These are phyloP conservation scores for Decapterus maruadsi DNA, from an alignment of 2,797 vertebrate species.

Conservation along the genomic window DNA sequence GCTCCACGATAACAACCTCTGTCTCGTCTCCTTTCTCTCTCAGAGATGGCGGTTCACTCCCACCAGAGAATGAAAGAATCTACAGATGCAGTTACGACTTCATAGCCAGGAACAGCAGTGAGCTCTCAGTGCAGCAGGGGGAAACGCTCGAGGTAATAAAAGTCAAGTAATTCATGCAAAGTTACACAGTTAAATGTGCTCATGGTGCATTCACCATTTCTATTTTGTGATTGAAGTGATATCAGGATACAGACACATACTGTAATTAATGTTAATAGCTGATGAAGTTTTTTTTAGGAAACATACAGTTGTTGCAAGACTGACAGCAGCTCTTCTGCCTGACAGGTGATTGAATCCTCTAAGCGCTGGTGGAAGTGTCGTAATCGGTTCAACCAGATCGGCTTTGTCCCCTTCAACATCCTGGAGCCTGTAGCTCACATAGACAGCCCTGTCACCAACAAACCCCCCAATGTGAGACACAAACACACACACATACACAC, in stretches of 20 bases:
- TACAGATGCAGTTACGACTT: conserved; percentile 91
- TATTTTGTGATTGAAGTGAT: not conserved
- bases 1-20: not conserved
- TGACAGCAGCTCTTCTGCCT: not conserved
- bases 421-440: conserved; percentile 83
- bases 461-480: conserved; percentile 70
- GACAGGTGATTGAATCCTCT: conserved; percentile 90
- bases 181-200: not conserved
- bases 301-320: not conserved
- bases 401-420: conserved; percentile 93
- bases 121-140: conserved; percentile 89
- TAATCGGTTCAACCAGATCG: conserved; percentile 87
- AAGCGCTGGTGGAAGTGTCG: conserved; percentile 95
- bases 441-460: conserved; percentile 62
- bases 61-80: conserved; percentile 59
- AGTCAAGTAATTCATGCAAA: not conserved
- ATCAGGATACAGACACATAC: not conserved
- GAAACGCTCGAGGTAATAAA: conserved; percentile 87
- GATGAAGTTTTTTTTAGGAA: not conserved
- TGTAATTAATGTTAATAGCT: not conserved
- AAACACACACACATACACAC: not conserved
- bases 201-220: conserved; percentile 10
- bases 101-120: conserved; percentile 91
- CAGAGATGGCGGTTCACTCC: conserved; percentile 68
- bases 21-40: not conserved